Percentiles rank a stretch among this genome's conserved stretches.
Conservation (phyloP, 2,797 vertebrate genomes). For the Cottoperca gobio region DNA sequence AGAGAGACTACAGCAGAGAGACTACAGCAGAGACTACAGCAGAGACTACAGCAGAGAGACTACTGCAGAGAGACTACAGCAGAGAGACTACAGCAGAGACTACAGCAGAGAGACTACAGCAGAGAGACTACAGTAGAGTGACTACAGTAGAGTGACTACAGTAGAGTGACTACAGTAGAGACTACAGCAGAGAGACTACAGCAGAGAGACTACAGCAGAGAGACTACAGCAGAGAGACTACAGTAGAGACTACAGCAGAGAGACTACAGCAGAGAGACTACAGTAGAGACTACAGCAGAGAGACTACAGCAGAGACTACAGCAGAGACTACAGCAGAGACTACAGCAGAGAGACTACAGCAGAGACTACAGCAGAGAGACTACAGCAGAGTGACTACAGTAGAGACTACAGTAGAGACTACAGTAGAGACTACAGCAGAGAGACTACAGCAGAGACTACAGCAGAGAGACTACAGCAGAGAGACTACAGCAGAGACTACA, state of each 20-base stretch:
- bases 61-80: not conserved
- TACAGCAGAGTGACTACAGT: too few species aligned
- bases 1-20: not conserved
- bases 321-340: too few species aligned
- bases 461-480: not conserved
- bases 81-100: not conserved
- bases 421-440: not conserved
- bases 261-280: too few species aligned
- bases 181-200: not conserved
- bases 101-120: constrained; percentile 1
- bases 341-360: not conserved
- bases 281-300: not conserved
- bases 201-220: not conserved
- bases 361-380: not conserved
- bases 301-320: too few species aligned
- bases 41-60: too few species aligned
- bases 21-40: too few species aligned
- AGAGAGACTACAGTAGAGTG: not conserved
- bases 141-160: not conserved
- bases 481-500: not conserved
- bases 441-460: too few species aligned
- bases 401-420: too few species aligned
- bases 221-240: too few species aligned
- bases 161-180: too few species aligned
- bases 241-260: not conserved